Base-by-base conservation (phyloP, 1,140 invertebrate species). In the Conus ventricosus region DNA sequence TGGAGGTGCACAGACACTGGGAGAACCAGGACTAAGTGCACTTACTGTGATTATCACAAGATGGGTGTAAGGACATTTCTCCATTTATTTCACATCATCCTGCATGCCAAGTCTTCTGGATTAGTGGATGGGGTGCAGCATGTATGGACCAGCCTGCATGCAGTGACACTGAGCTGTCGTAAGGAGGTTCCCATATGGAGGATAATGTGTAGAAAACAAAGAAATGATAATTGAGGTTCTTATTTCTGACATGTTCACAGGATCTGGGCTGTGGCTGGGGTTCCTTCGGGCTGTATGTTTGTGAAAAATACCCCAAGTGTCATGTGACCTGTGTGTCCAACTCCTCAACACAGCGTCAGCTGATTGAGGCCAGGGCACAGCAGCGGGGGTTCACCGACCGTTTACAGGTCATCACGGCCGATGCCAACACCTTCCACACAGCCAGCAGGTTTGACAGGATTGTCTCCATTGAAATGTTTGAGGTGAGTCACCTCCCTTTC, bases 231-330 rank as follows among this genome's bases (percentile, higher is more conserved):
- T 39, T 23, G 39, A 39, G 3, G 39, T 39, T 39, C 39, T 39
- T 39, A 10, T 27, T 23, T 23, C 39, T 39, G 39, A 39, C 39
- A 39, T 3, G 39, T 60, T 23, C 90, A 5, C 90, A 94, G 93
- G 93, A 94, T 83, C 84, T 94, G 17, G 93, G 93, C 13, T 94
- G 93, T 90, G 93, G 93, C 39, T 94, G 93, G 93, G 93, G 93
- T 4, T 93, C 93, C 7, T 88, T 93, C 63, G 91, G 91, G 7
- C 88, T 94, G 54, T 94, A 90, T 53, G 88, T 94, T 17, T 89
- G 91, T 84, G 92, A 94, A 89, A 92, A 91, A 25, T 94, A 88
- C 83, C 93, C 93, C 8, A 89, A 88, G 60, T 94, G 93, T 89
- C 88, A 90, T 4, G 93, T 94, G 53, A 93, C 93, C 11, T 94